Evolutionary conservation across 1,140 invertebrate genomes (phyloP).

Genomic region (Copidosoma floridanum): DNA sequence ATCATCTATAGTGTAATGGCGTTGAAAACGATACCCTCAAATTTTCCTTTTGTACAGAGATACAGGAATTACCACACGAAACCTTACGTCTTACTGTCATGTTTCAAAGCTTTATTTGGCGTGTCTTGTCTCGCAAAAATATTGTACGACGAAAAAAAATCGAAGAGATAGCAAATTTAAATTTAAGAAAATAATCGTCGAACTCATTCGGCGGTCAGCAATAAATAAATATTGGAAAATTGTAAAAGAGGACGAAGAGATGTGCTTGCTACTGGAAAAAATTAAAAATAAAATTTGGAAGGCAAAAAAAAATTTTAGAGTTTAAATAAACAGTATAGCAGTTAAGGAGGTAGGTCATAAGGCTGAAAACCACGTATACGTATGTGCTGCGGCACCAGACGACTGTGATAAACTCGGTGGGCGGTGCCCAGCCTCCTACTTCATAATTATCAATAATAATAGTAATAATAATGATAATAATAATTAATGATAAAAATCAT

Average conservation of each 20-base stretch:
- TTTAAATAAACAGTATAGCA: slow-evolving; percentile 34
- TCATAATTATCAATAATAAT: too few species aligned
- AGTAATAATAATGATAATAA: too few species aligned
- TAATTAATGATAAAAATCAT: too few species aligned
- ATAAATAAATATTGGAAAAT: slow-evolving; percentile 16
- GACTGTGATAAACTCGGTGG: slow-evolving; percentile 59
- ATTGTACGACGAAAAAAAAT: neutral
- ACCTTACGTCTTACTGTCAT: too few species aligned
- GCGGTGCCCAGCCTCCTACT: slow-evolving; percentile 60
- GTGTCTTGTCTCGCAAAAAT: neutral
- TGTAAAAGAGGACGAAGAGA: too few species aligned
- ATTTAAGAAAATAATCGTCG: slow-evolving; percentile 2
- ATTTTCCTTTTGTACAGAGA: slow-evolving; percentile 26
- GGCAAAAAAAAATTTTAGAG: slow-evolving; percentile 3
- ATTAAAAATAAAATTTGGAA: neutral
- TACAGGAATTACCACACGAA: too few species aligned
- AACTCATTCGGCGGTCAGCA: slow-evolving; percentile 2
- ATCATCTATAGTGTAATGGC: too few species aligned
- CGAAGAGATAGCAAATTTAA: neutral
- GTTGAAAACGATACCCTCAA: too few species aligned
- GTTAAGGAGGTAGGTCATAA: slow-evolving; percentile 54
- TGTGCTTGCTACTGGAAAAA: neutral
- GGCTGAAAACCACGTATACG: slow-evolving; percentile 60
- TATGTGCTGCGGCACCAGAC: slow-evolving; percentile 59
- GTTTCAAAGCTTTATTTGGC: too few species aligned